Evolutionary conservation across 2,888 invertebrate species (phyloP).

Genomic region (Drosophila subquinaria): DNA sequence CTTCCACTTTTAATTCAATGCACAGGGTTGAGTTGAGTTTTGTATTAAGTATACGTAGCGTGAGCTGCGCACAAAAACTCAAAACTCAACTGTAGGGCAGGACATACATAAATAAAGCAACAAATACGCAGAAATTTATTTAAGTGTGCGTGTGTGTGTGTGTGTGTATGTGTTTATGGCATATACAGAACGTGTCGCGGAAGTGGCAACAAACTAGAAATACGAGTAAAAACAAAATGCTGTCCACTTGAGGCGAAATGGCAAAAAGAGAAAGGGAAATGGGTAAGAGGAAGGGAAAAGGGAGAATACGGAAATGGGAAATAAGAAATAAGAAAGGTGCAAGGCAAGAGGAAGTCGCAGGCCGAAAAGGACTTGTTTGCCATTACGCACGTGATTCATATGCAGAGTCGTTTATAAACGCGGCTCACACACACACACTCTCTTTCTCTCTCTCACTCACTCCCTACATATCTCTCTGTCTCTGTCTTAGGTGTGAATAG

Average conservation of each 20-base stretch:
- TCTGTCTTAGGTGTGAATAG: conserved; percentile 34
- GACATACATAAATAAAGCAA: conserved; percentile 72
- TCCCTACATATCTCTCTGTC: background rate
- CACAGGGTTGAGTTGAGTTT: conserved; percentile 43
- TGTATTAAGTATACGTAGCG: conserved; percentile 64
- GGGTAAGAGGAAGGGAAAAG: conserved; percentile 5
- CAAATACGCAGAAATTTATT: conserved; percentile 54
- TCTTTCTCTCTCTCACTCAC: background rate
- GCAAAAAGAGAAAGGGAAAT: background rate
- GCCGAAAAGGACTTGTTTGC: conserved; percentile 51
- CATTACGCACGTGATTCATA: conserved; percentile 81
- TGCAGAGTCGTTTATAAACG: conserved; percentile 70
- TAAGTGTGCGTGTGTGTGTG: background rate
- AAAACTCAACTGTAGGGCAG: conserved; percentile 16
- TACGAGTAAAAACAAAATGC: conserved; percentile 60
- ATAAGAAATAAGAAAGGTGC: conserved; percentile 5
- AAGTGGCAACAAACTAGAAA: conserved; percentile 64
- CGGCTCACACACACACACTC: conserved; percentile 14
- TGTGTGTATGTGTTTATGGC: conserved; percentile 43
- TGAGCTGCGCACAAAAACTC: conserved; percentile 31
- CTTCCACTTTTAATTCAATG: conserved; percentile 71
- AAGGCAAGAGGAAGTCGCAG: conserved; percentile 23
- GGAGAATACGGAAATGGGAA: background rate
- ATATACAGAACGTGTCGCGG: conserved; percentile 65
- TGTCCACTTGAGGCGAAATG: conserved; percentile 66